These are phyloP conservation scores for Agelastica alni DNA, from an alignment of 2,888 invertebrate species.

Conservation along the genomic window DNA sequence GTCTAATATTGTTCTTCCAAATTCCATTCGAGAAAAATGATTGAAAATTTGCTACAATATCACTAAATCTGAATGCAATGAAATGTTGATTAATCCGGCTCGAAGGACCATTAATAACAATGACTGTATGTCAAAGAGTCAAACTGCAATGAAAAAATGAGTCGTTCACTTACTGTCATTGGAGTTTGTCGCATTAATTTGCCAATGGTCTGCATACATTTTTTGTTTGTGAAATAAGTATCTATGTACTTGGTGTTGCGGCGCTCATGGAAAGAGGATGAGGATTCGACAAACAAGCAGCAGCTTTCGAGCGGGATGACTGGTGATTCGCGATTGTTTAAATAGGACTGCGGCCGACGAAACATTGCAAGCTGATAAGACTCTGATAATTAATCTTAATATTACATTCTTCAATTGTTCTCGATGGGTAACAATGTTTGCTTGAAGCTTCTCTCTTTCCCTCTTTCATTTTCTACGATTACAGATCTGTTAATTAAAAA, in stretches of 20 bases:
- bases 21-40: too few relatives aligned
- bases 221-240: too few relatives aligned
- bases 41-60: too few relatives aligned
- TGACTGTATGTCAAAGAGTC: too few relatives aligned
- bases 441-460: conserved; percentile 20
- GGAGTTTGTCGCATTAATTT: too few relatives aligned
- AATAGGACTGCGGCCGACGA: conserved; percentile 51
- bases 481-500: conserved; percentile 29
- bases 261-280: conserved; percentile 25
- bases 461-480: conserved; percentile 6
- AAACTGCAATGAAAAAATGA: too few relatives aligned
- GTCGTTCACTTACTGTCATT: too few relatives aligned
- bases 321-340: conserved; percentile 51
- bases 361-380: conserved; percentile 45
- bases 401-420: conserved; percentile 54
- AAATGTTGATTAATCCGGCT: too few relatives aligned
- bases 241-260: neutral
- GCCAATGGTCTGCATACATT: too few relatives aligned
- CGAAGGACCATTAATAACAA: too few relatives aligned
- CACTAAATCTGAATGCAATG: too few relatives aligned
- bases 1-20: too few relatives aligned
- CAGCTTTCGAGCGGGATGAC: conserved; percentile 45
- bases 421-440: conserved; percentile 31
- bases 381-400: conserved; percentile 56
- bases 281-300: conserved; percentile 37